phyloP scores from a whole-genome alignment of 1,140 invertebrate genomes.

The Drosophila santomea region DNA sequence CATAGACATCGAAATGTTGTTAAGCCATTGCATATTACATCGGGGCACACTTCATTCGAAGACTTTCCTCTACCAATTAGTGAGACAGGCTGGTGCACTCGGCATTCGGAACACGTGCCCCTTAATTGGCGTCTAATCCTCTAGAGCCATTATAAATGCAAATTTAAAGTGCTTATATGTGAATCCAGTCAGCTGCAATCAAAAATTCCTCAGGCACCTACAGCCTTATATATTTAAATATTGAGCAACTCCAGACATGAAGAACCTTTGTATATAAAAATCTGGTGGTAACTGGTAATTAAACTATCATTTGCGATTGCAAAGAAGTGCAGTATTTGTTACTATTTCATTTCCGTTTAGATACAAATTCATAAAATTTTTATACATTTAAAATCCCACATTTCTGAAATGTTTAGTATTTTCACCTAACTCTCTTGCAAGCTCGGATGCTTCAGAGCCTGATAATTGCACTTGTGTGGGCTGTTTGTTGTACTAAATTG shows the following conservation, averaged over 20 bases:
- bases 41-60: background rate
- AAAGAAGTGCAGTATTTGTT: too few species aligned
- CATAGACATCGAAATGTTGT: conserved; percentile 57
- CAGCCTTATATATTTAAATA: too few species aligned
- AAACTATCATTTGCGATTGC: too few species aligned
- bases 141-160: conserved; percentile 30
- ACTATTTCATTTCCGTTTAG: too few species aligned
- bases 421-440: too few species aligned
- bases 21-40: conserved; percentile 56
- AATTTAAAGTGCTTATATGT: conserved; percentile 29
- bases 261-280: too few species aligned
- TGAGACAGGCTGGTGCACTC: conserved; percentile 5
- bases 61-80: conserved; percentile 24
- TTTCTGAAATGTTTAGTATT: too few species aligned
- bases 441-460: background rate
- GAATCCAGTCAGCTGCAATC: background rate
- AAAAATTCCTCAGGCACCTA: background rate
- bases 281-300: too few species aligned
- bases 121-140: conserved; percentile 46
- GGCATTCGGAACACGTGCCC: conserved; percentile 25
- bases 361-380: too few species aligned
- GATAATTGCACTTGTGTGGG: background rate
- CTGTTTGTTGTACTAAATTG: too few species aligned
- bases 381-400: too few species aligned
- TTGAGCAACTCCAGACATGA: too few species aligned